Base-by-base conservation (phyloP, 2,797 vertebrate species). In the Aplochiton taeniatus region DNA sequence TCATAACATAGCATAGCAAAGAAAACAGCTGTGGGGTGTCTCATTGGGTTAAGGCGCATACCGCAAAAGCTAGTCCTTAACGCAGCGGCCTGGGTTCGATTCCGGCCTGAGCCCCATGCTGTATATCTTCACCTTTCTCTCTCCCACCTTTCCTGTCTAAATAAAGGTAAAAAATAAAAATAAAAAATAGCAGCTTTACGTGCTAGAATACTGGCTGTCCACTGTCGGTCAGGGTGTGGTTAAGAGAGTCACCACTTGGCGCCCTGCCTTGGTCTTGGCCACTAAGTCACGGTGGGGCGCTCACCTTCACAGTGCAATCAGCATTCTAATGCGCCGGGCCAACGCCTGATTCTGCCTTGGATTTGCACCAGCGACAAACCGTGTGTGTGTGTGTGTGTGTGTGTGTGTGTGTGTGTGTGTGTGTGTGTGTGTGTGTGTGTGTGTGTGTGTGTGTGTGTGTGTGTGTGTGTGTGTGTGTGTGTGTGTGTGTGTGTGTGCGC, bases 251-350 rank as follows among this genome's bases (percentile, higher is more conserved):
- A 43, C 51, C 47, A 42, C 16, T 75, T 74, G 75, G 2, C 31
- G 58, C 76, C n/a, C 44, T 58, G 60, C 76, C 46, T 47, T 60
- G 47, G 50, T 69, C 41, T 62, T 66, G 57, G 19, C 11, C 55
- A 68, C 11, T 62, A 61, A 72, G 54, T 8, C 61, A 80, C 68
- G 44, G 60, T 62, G 48, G 49, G 54, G 52, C 61, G 72, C 16
- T 77, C 56, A 72, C 65, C 56, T 70, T 73, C 51, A 69, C 18
- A 16, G 19, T 65, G 17, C 51, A 48, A 59, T 68, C 63, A 76
- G 18, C 20, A 47, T 64, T 60, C 19, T n/a, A 41, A 11, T 45
- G 13, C 18, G 61, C 59, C n/a, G 48, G 18, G 4, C 63, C 72
- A 72, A 69, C 46, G 14, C 9, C 8, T 65, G 14, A 4, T 66